Evolutionary conservation across 2,888 invertebrate genomes (phyloP), one percentile per base, ranked within the genome.

Genomic region (Lobophora halterata): DNA sequence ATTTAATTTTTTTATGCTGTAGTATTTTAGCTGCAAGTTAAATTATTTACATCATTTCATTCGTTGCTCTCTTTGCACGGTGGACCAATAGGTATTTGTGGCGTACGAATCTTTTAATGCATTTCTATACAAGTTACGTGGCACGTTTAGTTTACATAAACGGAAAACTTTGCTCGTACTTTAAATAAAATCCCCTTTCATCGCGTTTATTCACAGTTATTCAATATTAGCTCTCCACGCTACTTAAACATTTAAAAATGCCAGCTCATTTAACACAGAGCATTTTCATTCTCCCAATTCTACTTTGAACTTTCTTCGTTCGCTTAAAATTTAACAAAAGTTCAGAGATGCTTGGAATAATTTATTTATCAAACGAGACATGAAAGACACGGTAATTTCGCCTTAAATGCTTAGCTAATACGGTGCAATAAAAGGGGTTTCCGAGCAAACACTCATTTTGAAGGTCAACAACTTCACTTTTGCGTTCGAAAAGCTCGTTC

Each of bases 391-490:
- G n/a, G 18, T 5, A 41, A 21, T 30, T 32, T 32, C 23, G 16
- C 14, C 23, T 46, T 44, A 50, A 52, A 50, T 46, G 3, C 26
- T 25, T 4, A 5, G 11, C 2, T 0, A 16, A 26, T 52, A 58
- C 25, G 47, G 46, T 48, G 33, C 16, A 47, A 8, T 18, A 21
- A 35, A 35, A 31, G 52, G 47, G 41, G 46, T 44, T 43, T 40
- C 37, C 36, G 47, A 51, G 58, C 61, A 65, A 65, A 68, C 60
- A 61, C 51, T 56, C 50, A 57, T 61, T 35, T 35, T 56, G 79
- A 85, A 85, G 85, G 85, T 62, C 61, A 68, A 73, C 82, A 66
- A 74, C 74, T 79, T 66, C 47, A 65, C 68, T 67, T 65, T 65
- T 63, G 62, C 71, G 62, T 71, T 76, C 73, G 73, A 73, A 75